These are phyloP conservation scores for Aselliscus stoliczkanus DNA, from an alignment of 2,797 vertebrate species.

Conservation along the genomic window DNA sequence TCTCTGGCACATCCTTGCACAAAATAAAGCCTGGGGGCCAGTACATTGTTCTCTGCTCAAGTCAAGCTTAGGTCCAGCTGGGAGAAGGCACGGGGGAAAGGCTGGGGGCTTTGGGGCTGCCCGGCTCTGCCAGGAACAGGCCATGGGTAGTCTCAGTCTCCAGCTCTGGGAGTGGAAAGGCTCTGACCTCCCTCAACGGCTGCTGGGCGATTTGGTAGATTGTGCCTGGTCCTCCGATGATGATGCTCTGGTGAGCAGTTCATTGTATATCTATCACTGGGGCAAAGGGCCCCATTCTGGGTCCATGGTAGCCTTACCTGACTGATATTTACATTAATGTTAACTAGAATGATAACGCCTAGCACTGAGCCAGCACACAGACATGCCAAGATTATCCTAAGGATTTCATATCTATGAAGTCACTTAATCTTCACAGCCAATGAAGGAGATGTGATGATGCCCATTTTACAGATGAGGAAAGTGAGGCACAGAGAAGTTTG, in stretches of 20 bases:
- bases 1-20: background rate
- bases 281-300: background rate
- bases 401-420: no score
- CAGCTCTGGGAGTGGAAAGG: background rate
- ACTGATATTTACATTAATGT: background rate
- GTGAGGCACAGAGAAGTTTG: background rate
- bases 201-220: background rate
- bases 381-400: background rate
- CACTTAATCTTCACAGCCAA: background rate
- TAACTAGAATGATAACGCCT: background rate
- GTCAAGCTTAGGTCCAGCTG: background rate
- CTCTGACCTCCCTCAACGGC: background rate
- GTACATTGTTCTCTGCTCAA: background rate
- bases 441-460: background rate
- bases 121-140: background rate
- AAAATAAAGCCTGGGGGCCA: background rate
- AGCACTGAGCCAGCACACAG: background rate
- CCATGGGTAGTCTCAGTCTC: background rate
- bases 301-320: background rate
- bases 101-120: background rate
- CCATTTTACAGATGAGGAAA: background rate
- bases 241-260: background rate
- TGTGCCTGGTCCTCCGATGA: background rate
- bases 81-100: background rate
- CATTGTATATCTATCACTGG: background rate